Evolutionary conservation across 1,140 invertebrate genomes (phyloP).

Genomic region (Tenebrio molitor): DNA sequence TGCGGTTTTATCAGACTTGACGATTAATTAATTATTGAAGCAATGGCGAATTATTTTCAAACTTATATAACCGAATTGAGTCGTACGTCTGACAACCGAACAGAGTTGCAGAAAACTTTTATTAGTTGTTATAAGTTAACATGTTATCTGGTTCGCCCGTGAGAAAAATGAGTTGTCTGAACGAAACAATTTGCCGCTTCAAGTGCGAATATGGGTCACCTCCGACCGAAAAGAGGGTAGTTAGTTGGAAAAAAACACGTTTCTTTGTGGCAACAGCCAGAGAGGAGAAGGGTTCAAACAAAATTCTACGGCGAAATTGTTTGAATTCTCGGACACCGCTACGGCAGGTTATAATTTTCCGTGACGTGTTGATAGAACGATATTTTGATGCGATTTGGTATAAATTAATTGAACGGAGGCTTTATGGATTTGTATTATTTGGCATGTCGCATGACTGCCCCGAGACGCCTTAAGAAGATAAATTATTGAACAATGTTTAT

Average conservation of each 20-base stretch:
- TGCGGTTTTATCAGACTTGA: not conserved
- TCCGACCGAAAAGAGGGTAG: not conserved
- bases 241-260: constrained; percentile 1
- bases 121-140: constrained; percentile 26
- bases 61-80: constrained; percentile 3
- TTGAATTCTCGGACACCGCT: not conserved
- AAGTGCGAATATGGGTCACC: constrained; percentile 11
- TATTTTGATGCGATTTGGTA: constrained; percentile 3
- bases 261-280: constrained; percentile 4
- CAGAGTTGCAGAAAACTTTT: not conserved
- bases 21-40: constrained; percentile 28
- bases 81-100: not conserved
- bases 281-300: constrained; percentile 19
- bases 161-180: constrained; percentile 10
- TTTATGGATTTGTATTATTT: constrained; percentile 2
- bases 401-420: not conserved
- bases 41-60: not conserved
- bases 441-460: constrained; percentile 21
- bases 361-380: not conserved
- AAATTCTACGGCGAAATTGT: constrained; percentile 24
- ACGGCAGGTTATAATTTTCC: constrained; percentile 10
- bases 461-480: constrained; percentile 11
- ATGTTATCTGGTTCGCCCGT: constrained; percentile 6
- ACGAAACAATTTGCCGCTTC: constrained; percentile 9
- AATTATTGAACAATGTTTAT: constrained; percentile 29